Base-by-base conservation (phyloP, 2,113 vertebrate genomes). In the Todiramphus chloris region DNA sequence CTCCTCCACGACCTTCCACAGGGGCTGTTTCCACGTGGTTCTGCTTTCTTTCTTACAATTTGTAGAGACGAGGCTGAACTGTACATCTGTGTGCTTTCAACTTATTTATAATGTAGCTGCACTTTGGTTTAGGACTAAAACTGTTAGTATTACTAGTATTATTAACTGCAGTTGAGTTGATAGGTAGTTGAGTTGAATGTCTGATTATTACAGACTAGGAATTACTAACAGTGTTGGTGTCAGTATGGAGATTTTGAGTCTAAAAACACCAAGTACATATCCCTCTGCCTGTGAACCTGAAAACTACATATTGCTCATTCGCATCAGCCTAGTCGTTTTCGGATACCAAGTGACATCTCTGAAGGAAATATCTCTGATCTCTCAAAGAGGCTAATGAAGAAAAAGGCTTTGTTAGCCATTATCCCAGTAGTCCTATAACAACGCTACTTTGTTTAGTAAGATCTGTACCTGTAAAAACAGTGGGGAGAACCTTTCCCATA, bases 131-230 rank as follows among this genome's bases (percentile, higher is more conserved):
- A 67, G 33, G 7, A 55, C 41, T 74, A 46, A 74, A 88, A n/a
- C 8, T 70, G 2, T 23, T 69, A 69, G 3, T 56, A 28, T 77
- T 85, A 21, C 13, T 64, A 24, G 6, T n/a, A n/a, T 64, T 90
- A 82, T 23, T 90, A 80, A 80, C 64, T 4, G 3, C 53, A 23
- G 2, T 43, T 78, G 37, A 39, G 23, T 85, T 68, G n/a, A 13
- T 50, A 53, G 3, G 2, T 53, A 74, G 53, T 28, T 63, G 68
- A 44, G 56, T 64, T 73, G 48, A 75, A 87, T 91, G 63, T 31
- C 56, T 78, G 37, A 51, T 89, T 62, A 77, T 94, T 77, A 25
- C 44, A 91, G 30, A 48, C 48, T 69, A 93, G 27, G 17, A 90
- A 31, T 89, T 94, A 64, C 19, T 33, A 81, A 67, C 41, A 78